phyloP scores from a whole-genome alignment of 1,140 invertebrate genomes.

The Ruditapes philippinarum region DNA sequence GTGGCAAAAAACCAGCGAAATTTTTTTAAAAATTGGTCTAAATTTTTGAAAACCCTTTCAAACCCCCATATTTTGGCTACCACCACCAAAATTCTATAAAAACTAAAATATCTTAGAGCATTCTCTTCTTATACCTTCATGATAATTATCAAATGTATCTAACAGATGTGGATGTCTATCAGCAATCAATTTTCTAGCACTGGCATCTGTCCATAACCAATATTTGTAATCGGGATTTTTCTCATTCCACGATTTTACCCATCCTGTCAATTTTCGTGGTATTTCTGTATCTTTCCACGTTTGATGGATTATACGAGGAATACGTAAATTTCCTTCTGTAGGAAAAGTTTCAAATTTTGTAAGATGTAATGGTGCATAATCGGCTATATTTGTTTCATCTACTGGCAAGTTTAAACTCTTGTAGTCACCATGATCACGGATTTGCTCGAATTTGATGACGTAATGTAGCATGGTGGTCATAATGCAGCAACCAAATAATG shows the following conservation, averaged over 20 bases:
- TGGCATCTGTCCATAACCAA: conserved; percentile 84
- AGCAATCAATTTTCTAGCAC: conserved; percentile 78
- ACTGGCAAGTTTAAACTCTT: conserved; percentile 74
- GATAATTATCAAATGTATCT: conserved; percentile 80
- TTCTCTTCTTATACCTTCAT: conserved; percentile 81
- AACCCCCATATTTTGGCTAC: conserved; percentile 84
- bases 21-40: conserved; percentile 79
- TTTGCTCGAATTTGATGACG: conserved; percentile 79
- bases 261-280: conserved; percentile 78
- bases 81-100: conserved; percentile 84
- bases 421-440: conserved; percentile 75
- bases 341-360: conserved; percentile 73
- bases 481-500: conserved; percentile 62
- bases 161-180: conserved; percentile 80
- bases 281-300: conserved; percentile 83
- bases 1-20: conserved; percentile 83
- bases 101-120: conserved; percentile 82
- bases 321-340: conserved; percentile 66
- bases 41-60: conserved; percentile 80
- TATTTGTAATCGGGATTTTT: conserved; percentile 83
- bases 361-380: conserved; percentile 52
- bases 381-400: conserved; percentile 40
- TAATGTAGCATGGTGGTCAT: conserved; percentile 70
- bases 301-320: conserved; percentile 85
- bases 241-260: conserved; percentile 81